Base-by-base conservation (phyloP, 1,140 invertebrate species). In the Spodoptera litura region DNA sequence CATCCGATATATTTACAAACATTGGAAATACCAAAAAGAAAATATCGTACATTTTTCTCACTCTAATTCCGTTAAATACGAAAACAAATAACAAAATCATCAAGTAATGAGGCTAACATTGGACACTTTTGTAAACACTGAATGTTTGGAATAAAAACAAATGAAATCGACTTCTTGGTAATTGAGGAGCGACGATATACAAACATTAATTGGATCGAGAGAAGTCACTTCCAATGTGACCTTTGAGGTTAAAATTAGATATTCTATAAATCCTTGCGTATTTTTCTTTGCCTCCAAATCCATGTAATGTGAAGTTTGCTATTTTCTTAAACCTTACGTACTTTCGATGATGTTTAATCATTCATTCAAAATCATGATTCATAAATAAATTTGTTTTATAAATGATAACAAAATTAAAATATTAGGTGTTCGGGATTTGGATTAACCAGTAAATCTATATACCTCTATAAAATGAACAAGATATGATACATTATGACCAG, bases 71-170 rank as follows among this genome's bases (percentile, higher is more conserved):
- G 25, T 25, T 74, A 74, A 74, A 51, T 12, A 74, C 12, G 56
- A 59, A 61, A 74, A 74, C 71, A 74, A 73, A 59, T 59, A 73
- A 71, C 44, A 27, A 38, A 35, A 58, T n/a, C 70, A 9, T 4
- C 5, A 15, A 72, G 15, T 49, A 49, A 61, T 31, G 56, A 38
- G 35, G 55, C 20, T 13, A 27, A 51, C 71, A 74, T 61, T 11
- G 56, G 71, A 74, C 13, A 59, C 38, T 74, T 61, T 61, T 59
- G 71, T 74, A 74, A 74, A 74, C 56, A 74, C 9, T 25, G 71
- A 74, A 38, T 74, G 56, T 74, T 74, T 74, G 38, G 15, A 49
- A 27, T 49, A 74, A 61, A 74, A 74, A 74, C 71, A 61, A 74
- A 74, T 51, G 56, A 61, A 61, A 61, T 59, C 31, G 70, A 49